phyloP scores from a whole-genome alignment of 2,888 invertebrate genomes.

The Leistus spinibarbis region DNA sequence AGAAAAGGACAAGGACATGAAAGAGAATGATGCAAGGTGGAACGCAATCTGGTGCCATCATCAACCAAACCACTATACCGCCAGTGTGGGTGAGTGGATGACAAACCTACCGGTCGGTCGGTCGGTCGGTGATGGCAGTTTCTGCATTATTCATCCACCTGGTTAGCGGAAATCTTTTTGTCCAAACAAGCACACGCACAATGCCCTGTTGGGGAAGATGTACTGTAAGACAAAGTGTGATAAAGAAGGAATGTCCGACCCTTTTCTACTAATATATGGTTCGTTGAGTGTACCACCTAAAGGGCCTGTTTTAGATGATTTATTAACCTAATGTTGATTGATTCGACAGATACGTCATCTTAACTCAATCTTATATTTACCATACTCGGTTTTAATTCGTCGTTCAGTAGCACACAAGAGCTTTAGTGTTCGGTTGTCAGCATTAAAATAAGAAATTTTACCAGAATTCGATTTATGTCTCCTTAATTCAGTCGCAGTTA shows the following conservation, averaged over 20 bases:
- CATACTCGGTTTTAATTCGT: no score
- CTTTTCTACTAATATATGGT: not conserved
- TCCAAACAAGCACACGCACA: not conserved
- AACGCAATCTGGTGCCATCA: not conserved
- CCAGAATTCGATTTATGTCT: no score
- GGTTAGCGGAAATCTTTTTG: slow-evolving; percentile 25
- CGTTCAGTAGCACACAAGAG: no score
- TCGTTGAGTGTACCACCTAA: not conserved
- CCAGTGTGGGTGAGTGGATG: not conserved
- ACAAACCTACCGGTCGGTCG: not conserved
- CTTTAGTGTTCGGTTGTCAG: no score
- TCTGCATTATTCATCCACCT: slow-evolving; percentile 27
- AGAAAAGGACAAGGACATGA: not conserved
- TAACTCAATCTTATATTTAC: no score
- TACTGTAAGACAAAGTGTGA: not conserved
- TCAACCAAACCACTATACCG: not conserved
- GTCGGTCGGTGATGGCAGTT: not conserved
- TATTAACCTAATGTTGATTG: not conserved
- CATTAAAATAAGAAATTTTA: no score
- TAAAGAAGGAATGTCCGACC: not conserved
- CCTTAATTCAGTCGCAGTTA: no score
- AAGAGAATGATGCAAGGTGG: not conserved
- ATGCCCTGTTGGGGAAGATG: not conserved
- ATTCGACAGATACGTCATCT: not conserved
- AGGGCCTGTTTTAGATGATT: not conserved